Evolutionary conservation across 2,888 invertebrate genomes (phyloP).

Genomic region (Pammene fasciana): DNA sequence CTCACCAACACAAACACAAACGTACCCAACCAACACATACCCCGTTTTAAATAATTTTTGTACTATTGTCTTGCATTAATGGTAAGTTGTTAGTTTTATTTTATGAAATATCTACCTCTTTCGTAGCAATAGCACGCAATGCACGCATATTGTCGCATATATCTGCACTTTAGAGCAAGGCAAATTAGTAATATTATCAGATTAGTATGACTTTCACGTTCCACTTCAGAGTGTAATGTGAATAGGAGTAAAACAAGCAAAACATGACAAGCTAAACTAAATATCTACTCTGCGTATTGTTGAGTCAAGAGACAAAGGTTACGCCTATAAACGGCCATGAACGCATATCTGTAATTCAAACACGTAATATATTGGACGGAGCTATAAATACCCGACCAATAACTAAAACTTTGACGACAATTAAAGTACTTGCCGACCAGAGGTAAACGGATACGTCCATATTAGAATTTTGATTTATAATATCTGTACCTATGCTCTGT

Average conservation of each 20-base stretch:
- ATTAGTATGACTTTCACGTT: too few species aligned
- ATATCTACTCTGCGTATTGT: background rate
- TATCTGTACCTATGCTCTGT: background rate
- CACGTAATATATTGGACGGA: slow-evolving; percentile 17
- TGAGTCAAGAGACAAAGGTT: slow-evolving; percentile 19
- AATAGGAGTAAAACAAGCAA: too few species aligned
- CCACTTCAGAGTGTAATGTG: too few species aligned
- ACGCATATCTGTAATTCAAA: slow-evolving; percentile 5
- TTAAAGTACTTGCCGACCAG: background rate
- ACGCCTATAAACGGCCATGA: slow-evolving; percentile 9
- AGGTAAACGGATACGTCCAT: background rate
- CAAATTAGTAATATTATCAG: too few species aligned
- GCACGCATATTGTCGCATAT: too few species aligned
- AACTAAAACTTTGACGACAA: slow-evolving; percentile 7
- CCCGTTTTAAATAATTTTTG: too few species aligned
- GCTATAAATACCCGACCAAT: slow-evolving; percentile 12
- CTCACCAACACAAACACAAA: too few species aligned
- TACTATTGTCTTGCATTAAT: background rate
- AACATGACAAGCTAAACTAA: background rate
- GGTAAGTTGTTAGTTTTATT: background rate
- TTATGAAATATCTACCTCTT: too few species aligned
- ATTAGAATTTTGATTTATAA: too few species aligned
- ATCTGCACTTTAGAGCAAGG: too few species aligned
- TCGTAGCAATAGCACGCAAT: too few species aligned
- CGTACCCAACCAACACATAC: too few species aligned